phyloP scores from a whole-genome alignment of 2,888 invertebrate species.

The Busseola fusca region DNA sequence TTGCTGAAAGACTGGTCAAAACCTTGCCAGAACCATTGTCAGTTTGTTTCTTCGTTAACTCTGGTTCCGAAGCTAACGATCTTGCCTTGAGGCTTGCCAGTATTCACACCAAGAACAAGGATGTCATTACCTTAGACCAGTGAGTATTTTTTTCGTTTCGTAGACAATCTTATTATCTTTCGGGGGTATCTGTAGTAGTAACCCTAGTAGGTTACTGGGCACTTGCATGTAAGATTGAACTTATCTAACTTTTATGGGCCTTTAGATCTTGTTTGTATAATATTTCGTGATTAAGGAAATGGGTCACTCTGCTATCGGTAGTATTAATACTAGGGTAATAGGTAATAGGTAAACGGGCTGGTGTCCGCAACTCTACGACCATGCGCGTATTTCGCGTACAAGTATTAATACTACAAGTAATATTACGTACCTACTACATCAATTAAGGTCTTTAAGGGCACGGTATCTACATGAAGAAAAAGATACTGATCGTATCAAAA shows the following conservation, averaged over 20 bases:
- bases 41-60: conserved; percentile 99
- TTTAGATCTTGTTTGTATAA: conserved; percentile 17
- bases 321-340: conserved; percentile 4
- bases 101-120: conserved; percentile 95
- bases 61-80: conserved; percentile 99
- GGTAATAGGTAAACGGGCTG: too few relatives aligned
- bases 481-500: conserved; percentile 18
- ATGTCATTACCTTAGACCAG: conserved; percentile 98
- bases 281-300: conserved; percentile 27
- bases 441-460: background rate
- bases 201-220: conserved; percentile 25
- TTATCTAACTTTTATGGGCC: conserved; percentile 24
- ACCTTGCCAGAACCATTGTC: conserved; percentile 95
- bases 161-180: conserved; percentile 18
- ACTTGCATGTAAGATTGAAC: conserved; percentile 23
- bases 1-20: conserved; percentile 94
- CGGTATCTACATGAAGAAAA: conserved; percentile 11
- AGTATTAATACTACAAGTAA: too few relatives aligned
- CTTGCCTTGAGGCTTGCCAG: conserved; percentile 97
- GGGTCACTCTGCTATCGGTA: conserved; percentile 33
- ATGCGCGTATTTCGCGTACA: too few relatives aligned
- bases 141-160: conserved; percentile 89
- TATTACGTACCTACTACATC: conserved; percentile 1
- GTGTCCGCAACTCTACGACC: too few relatives aligned
- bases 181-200: conserved; percentile 22